Evolutionary conservation across 2,113 vertebrate species (phyloP), one percentile per base, ranked within the genome.

Genomic region (Spheniscus mendiculus): DNA sequence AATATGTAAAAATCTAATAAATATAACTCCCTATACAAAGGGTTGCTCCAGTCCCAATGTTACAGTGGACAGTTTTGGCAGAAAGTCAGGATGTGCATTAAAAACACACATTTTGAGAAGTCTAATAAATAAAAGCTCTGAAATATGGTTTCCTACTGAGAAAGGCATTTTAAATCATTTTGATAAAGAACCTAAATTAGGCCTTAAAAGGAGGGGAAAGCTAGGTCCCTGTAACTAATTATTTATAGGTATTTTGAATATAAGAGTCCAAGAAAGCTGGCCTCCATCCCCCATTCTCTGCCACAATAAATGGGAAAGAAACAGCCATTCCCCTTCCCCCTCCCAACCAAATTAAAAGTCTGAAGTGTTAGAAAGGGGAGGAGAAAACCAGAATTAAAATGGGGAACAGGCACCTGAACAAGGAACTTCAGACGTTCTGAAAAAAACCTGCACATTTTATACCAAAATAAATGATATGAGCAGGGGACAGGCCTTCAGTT

Each of bases 81-180:
- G 97, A 97, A 98, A 98, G 97, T 99, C 98, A 98, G 98, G 97
- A 97, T 82, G 87, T 98, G 98, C 98, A 99, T 99, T 98, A 98
- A 98, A 98, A 98, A 98, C 97, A 98, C 97, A 97, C 98, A 98
- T 98, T 96, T 97, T 90, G 97, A 98, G 94, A 98, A 97, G 97
- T 96, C 97, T 96, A 98, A 98, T 98, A 99, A 99, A 99, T 99
- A 98, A 98, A 97, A 92, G 83, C 92, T 95, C 97, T 99, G 98
- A 98, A 98, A 98, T 98, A 98, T 92, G 97, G 97, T 91, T 98
- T 98, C 96, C 95, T 94, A 97, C 95, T 95, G 95, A 98, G 95
- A 96, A 98, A 98, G 98, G 96, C 95, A 85, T 98, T 98, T 98
- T 98, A 98, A 98, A 99, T 99, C 98, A 99, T 98, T 93, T 97